Conservation (phyloP, 2,113 vertebrate species). For the Danio rerio region GRCz12tu NC_133198.1:41645501-41646000, state of each 20-base stretch:
- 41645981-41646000: background rate
- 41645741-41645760: conserved; percentile 74
- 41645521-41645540: background rate
- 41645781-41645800: conserved; percentile 53
- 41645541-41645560: background rate
- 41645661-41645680: conserved; percentile 56
- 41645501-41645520: background rate
- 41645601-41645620: conserved; percentile 10
- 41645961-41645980: background rate
- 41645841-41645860: conserved; percentile 49
- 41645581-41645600: background rate
- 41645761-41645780: conserved; percentile 53
- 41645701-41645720: conserved; percentile 75
- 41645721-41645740: conserved; percentile 74
- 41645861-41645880: conserved; percentile 8
- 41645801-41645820: conserved; percentile 54
- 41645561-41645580: background rate
- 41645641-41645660: conserved; percentile 20
- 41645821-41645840: conserved; percentile 45
- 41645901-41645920: conserved; percentile 6
- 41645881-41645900: conserved; percentile 27
- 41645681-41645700: conserved; percentile 73
- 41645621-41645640: background rate
- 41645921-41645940: conserved; percentile 18
- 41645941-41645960: background rate